Conservation (phyloP, 2,113 vertebrate species). For the Lepidothrix coronata region DNA sequence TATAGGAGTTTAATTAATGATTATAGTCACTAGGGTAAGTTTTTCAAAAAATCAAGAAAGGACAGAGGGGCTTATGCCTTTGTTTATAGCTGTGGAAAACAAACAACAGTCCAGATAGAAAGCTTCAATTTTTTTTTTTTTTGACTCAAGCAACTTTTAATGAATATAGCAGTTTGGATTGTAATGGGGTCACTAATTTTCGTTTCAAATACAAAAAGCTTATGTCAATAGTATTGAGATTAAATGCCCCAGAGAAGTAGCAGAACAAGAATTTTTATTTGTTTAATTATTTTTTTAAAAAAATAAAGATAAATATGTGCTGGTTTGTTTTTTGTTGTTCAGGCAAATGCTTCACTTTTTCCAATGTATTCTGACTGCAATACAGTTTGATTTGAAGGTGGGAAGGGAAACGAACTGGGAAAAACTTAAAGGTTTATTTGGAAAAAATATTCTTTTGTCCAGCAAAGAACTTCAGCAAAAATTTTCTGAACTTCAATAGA, state of each 20-base stretch:
- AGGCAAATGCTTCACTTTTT: neutral
- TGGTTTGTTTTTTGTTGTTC: neutral
- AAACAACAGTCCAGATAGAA: neutral
- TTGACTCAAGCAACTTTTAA: neutral
- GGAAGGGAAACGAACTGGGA: neutral
- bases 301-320: neutral
- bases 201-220: neutral
- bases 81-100: neutral
- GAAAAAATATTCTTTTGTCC: neutral
- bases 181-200: neutral
- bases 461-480: neutral
- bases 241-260: neutral
- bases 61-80: neutral
- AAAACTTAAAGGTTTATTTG: neutral
- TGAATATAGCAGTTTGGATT: neutral
- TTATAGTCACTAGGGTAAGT: neutral
- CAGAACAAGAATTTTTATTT: neutral
- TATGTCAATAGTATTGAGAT: neutral
- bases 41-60: neutral
- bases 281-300: neutral
- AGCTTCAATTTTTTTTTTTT: neutral
- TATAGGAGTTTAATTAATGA: neutral
- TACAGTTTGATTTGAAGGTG: neutral
- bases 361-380: neutral
- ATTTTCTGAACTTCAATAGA: neutral